Percentiles rank a stretch among this genome's conserved stretches.
Conservation (phyloP, 2,113 vertebrate genomes). For the Choloepus hoffmanni region DNA sequence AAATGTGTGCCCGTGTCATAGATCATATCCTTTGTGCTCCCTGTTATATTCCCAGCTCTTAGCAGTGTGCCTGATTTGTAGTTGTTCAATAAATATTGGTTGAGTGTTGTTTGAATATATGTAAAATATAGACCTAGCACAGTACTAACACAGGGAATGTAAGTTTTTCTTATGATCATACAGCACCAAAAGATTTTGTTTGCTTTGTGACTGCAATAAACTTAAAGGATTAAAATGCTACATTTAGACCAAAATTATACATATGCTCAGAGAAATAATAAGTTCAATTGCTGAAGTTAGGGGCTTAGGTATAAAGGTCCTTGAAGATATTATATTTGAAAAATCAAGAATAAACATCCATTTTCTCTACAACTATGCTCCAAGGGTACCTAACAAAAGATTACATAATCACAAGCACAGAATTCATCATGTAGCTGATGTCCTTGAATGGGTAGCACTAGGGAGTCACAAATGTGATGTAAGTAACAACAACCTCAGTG, state of each 20-base stretch:
- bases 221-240: background rate
- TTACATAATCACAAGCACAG: conserved; percentile 53
- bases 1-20: background rate
- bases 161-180: background rate
- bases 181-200: background rate
- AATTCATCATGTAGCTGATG: conserved; percentile 54
- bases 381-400: conserved; percentile 50
- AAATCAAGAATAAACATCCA: background rate
- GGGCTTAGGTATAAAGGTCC: background rate
- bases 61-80: background rate
- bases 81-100: background rate
- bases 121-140: background rate
- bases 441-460: conserved; percentile 54
- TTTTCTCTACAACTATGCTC: conserved; percentile 34
- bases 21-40: background rate
- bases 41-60: background rate
- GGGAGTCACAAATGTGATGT: conserved; percentile 59
- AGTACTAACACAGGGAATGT: background rate
- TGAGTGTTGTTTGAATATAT: background rate
- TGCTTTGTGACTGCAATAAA: background rate
- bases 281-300: background rate
- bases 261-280: background rate
- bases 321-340: background rate
- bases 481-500: conserved; percentile 60
- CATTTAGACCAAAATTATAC: background rate